Conservation (phyloP, 2,888 invertebrate species). For the Heliconius cydno region DNA sequence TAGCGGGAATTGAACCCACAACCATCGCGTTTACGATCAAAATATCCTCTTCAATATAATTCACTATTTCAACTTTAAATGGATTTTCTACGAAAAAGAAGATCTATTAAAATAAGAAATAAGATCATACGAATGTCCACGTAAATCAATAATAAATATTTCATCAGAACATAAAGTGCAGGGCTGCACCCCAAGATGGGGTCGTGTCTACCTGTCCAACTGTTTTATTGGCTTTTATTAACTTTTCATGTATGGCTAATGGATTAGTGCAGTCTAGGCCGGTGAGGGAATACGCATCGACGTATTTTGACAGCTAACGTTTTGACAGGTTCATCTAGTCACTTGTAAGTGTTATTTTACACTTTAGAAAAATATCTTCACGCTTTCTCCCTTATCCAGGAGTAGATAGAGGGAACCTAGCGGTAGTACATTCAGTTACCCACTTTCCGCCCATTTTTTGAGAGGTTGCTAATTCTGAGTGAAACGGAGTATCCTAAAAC, state of each 20-base stretch:
- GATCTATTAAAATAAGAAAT: background rate
- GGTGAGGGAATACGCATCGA: constrained; percentile 56
- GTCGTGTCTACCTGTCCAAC: constrained; percentile 62
- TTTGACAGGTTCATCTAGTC: constrained; percentile 6
- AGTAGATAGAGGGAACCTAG: too few species aligned
- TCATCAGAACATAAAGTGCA: constrained; percentile 47
- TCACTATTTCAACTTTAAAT: too few species aligned
- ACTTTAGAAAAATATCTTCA: background rate
- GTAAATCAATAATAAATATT: constrained; percentile 41
- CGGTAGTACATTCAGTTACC: too few species aligned
- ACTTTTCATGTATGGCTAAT: constrained; percentile 78
- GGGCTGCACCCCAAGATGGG: constrained; percentile 60
- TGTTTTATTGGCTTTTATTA: constrained; percentile 75
- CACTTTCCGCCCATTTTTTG: too few species aligned
- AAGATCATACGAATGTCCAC: background rate
- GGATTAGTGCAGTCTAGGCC: constrained; percentile 71
- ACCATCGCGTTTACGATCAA: too few species aligned
- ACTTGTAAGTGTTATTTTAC: background rate
- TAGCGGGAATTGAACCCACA: too few species aligned
- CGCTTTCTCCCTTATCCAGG: too few species aligned
- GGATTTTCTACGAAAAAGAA: background rate
- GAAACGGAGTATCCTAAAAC: too few species aligned
- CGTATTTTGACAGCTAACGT: constrained; percentile 27
- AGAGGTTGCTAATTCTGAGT: too few species aligned
- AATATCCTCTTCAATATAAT: too few species aligned